Conservation (phyloP, 2,888 invertebrate genomes). For the Panopea generosa region DNA sequence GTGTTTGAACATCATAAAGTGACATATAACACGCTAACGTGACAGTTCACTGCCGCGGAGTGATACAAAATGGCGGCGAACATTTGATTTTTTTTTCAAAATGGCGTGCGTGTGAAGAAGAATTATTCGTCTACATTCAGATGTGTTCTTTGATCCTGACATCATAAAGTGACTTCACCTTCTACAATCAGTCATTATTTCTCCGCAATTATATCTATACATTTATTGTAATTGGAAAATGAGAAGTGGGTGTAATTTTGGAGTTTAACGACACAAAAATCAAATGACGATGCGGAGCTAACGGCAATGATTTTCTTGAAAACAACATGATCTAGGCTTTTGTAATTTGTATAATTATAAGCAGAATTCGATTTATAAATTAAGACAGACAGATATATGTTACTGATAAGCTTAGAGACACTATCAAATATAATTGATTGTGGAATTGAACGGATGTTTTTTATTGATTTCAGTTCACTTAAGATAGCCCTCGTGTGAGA, state of each 20-base stretch:
- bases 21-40: background rate
- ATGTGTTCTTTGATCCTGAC: conserved; percentile 40
- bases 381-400: conserved; percentile 27
- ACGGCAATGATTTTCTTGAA: conserved; percentile 23
- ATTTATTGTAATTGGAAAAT: conserved; percentile 49
- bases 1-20: background rate
- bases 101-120: conserved; percentile 34
- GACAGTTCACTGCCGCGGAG: conserved; percentile 1
- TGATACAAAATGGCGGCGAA: conserved; percentile 6
- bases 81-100: conserved; percentile 5
- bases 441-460: too few species aligned
- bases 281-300: conserved; percentile 37
- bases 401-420: background rate
- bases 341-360: conserved; percentile 54
- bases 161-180: conserved; percentile 42
- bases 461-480: too few species aligned
- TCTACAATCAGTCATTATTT: conserved; percentile 44
- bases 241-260: conserved; percentile 45
- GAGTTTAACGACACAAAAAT: conserved; percentile 37
- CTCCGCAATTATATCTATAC: conserved; percentile 50
- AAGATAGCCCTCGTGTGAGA: background rate
- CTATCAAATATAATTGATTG: background rate
- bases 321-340: conserved; percentile 35
- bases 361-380: conserved; percentile 45
- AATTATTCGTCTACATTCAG: conserved; percentile 33